phyloP scores from a whole-genome alignment of 1,140 invertebrate species.

The Hetaerina americana region DNA sequence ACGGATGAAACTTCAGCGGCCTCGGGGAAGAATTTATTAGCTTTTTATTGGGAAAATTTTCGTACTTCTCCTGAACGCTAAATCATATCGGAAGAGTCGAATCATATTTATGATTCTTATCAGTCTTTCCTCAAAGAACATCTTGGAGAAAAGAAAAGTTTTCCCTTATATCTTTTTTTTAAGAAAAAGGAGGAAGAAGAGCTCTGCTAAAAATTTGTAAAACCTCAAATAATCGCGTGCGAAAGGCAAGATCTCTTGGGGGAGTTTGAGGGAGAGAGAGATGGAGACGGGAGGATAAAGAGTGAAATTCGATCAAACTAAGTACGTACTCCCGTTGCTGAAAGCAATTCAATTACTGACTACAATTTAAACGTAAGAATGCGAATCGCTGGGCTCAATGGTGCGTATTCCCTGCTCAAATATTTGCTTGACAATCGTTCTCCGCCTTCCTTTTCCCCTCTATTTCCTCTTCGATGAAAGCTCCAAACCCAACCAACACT shows the following conservation, averaged over 20 bases:
- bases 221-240: too few species aligned
- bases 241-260: too few species aligned
- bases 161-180: too few species aligned
- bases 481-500: too few species aligned
- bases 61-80: not conserved
- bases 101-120: not conserved
- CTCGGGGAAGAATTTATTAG: not conserved
- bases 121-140: too few species aligned
- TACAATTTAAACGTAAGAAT: not conserved
- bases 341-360: not conserved
- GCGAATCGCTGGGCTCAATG: not conserved
- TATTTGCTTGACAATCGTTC: not conserved
- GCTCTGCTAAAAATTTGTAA: too few species aligned
- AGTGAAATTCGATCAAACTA: too few species aligned
- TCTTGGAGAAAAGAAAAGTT: too few species aligned
- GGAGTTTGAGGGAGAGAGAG: too few species aligned
- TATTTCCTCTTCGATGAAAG: not conserved
- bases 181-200: too few species aligned
- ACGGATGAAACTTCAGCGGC: not conserved
- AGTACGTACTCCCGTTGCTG: not conserved
- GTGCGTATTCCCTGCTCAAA: not conserved
- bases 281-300: too few species aligned
- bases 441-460: not conserved
- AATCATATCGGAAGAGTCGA: not conserved
- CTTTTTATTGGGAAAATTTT: not conserved